A percentile compares a stretch with the other conserved stretches of the same genome.
phyloP scores from a whole-genome alignment of 2,113 vertebrate genomes.

The Dermatemys mawii region DNA sequence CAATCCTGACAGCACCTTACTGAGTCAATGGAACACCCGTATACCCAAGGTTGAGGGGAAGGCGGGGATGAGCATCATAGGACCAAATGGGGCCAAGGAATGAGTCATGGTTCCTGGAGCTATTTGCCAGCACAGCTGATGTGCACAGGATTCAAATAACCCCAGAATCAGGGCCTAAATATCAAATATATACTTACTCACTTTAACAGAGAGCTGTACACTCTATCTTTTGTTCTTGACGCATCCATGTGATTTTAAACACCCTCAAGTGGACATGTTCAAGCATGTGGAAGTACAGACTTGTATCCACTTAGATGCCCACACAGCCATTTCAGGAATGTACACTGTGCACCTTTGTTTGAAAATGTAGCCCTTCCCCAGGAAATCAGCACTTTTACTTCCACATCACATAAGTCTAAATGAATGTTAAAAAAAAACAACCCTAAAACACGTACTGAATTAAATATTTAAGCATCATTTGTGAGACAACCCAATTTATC shows the following conservation, averaged over 20 bases:
- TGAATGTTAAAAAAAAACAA: neutral
- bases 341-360: neutral
- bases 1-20: too few relatives aligned
- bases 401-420: neutral
- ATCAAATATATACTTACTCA: too few relatives aligned
- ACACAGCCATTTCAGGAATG: neutral
- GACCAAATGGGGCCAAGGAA: neutral
- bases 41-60: neutral
- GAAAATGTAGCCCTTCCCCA: neutral
- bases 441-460: neutral
- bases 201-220: neutral
- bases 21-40: neutral
- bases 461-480: slow-evolving; percentile 11
- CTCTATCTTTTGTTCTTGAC: neutral
- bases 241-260: slow-evolving; percentile 2
- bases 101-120: neutral
- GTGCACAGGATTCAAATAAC: neutral
- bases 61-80: fast-evolving
- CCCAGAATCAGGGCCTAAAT: neutral
- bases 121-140: neutral
- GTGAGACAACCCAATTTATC: slow-evolving; percentile 45
- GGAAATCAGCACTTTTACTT: neutral
- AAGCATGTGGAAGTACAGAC: neutral
- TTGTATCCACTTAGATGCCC: neutral
- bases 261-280: neutral